Percentiles rank a stretch among this genome's conserved stretches.
These are phyloP conservation scores for Latrodectus hesperus DNA, from an alignment of 2,888 invertebrate species.

Conservation along the genomic window DNA sequence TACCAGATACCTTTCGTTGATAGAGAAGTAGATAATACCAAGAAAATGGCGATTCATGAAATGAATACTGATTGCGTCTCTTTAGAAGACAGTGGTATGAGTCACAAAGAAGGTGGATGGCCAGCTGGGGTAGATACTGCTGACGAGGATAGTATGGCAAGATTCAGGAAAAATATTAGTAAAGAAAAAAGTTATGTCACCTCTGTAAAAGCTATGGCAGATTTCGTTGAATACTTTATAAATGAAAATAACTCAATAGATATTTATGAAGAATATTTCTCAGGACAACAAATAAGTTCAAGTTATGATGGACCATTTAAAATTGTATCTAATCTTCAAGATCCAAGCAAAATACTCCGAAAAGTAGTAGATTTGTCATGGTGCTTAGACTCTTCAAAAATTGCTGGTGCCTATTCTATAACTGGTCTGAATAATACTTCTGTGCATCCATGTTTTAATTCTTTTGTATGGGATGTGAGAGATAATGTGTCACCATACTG, in stretches of 20 bases:
- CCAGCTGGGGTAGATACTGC: slow-evolving; percentile 92
- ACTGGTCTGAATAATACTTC: slow-evolving; percentile 83
- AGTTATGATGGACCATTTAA: slow-evolving; percentile 5
- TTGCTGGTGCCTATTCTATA: slow-evolving; percentile 91
- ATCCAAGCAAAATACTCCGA: slow-evolving; percentile 74
- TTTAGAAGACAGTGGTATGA: slow-evolving; percentile 84
- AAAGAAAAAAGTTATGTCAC: slow-evolving; percentile 91
- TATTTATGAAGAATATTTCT: slow-evolving; percentile 92
- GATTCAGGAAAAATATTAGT: slow-evolving; percentile 92
- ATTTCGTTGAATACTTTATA: slow-evolving; percentile 88
- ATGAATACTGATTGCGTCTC: slow-evolving; percentile 83
- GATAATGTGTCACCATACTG: slow-evolving; percentile 90
- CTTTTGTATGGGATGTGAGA: slow-evolving; percentile 94
- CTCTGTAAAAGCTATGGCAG: slow-evolving; percentile 84
- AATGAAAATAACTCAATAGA: slow-evolving; percentile 94
- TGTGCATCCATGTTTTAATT: slow-evolving; percentile 81
- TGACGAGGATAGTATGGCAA: slow-evolving; percentile 88
- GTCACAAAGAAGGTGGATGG: slow-evolving; percentile 96
- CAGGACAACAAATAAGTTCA: slow-evolving; percentile 81
- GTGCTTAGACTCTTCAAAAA: slow-evolving; percentile 87
- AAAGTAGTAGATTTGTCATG: slow-evolving; percentile 83
- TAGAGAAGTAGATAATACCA: slow-evolving; percentile 25
- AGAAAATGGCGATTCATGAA: slow-evolving; percentile 72
- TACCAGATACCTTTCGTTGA: neutral
- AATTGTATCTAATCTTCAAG: slow-evolving; percentile 71